Conservation (phyloP, 2,113 vertebrate genomes). For the Bubo bubo region DNA sequence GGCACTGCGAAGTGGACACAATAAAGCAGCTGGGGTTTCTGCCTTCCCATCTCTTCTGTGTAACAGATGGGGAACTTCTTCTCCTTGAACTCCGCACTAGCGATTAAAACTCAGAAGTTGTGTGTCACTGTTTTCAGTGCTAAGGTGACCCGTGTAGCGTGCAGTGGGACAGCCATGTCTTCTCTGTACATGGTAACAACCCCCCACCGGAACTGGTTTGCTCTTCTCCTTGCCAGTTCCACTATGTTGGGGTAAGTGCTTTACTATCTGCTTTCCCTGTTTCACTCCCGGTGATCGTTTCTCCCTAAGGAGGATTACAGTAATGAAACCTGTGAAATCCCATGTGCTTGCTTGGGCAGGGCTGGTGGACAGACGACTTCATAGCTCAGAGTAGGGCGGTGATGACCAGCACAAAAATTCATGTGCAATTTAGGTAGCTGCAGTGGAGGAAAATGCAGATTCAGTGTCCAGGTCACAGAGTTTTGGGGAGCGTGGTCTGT, state of each 20-base stretch:
- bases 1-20: background rate
- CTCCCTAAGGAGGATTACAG: background rate
- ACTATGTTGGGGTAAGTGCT: background rate
- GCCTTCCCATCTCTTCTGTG: background rate
- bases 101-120: fast-evolving
- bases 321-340: fast-evolving
- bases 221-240: background rate
- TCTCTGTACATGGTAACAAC: background rate
- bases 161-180: background rate
- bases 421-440: fast-evolving
- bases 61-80: background rate
- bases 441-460: background rate
- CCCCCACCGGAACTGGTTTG: background rate
- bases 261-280: fast-evolving
- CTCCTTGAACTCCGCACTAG: fast-evolving
- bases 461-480: fast-evolving
- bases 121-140: fast-evolving
- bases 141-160: background rate
- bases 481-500: background rate
- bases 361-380: background rate
- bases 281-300: fast-evolving
- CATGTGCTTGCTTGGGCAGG: fast-evolving
- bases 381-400: fast-evolving
- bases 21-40: background rate
- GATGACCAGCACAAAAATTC: background rate